phyloP scores from a whole-genome alignment of 2,113 vertebrate genomes.

The Raja brachyura region DNA sequence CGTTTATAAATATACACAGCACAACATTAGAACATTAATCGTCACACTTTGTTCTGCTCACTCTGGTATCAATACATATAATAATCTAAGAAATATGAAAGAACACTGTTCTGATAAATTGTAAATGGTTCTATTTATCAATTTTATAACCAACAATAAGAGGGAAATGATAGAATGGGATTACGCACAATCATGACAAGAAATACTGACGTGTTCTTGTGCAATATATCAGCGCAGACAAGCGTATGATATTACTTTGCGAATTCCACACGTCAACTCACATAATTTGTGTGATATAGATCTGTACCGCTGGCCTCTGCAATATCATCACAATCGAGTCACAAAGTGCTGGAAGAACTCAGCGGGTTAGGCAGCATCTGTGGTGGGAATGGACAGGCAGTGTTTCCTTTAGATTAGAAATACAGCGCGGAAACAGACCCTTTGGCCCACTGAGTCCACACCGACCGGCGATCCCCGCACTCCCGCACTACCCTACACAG shows the following conservation, averaged over 20 bases:
- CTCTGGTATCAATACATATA: background rate
- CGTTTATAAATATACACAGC: background rate
- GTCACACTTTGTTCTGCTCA: background rate
- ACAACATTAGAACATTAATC: background rate
- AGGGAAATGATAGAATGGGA: background rate
- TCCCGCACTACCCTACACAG: too few relatives aligned
- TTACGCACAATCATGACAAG: background rate
- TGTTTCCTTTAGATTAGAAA: too few relatives aligned
- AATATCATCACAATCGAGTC: too few relatives aligned
- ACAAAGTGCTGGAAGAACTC: too few relatives aligned
- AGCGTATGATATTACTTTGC: conserved; percentile 7
- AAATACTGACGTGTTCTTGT: background rate
- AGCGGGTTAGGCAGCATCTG: too few relatives aligned
- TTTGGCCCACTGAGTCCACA: too few relatives aligned
- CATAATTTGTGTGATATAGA: background rate
- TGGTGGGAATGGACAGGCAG: too few relatives aligned
- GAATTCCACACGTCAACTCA: background rate
- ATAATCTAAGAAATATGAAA: background rate
- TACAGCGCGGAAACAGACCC: too few relatives aligned
- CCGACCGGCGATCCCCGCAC: too few relatives aligned
- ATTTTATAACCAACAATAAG: background rate
- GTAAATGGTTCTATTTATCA: conserved; percentile 22
- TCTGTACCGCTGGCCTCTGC: background rate
- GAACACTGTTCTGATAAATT: background rate
- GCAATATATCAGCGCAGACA: background rate